Conservation (phyloP, 2,797 vertebrate species). For the Periophthalmus magnuspinnatus region DNA sequence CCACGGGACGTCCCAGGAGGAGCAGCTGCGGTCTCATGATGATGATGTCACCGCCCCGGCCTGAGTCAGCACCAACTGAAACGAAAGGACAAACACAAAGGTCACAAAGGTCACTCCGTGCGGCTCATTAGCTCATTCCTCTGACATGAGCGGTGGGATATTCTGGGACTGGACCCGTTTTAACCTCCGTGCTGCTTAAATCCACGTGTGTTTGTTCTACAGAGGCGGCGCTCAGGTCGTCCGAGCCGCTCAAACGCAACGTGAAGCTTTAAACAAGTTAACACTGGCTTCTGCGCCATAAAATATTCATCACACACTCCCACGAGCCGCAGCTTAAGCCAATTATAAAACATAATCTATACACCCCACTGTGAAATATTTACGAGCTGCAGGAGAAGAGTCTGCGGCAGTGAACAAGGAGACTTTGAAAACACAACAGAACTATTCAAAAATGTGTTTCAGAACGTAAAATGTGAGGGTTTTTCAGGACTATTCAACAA, state of each 20-base stretch:
- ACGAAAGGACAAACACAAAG: constrained; percentile 44
- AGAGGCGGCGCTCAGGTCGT: not conserved
- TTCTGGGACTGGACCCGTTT: not conserved
- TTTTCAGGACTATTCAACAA: not conserved
- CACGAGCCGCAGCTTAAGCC: not conserved
- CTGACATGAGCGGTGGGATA: not conserved
- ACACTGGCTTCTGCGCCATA: not conserved
- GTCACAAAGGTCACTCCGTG: constrained; percentile 27
- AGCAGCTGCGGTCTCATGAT: constrained; percentile 41
- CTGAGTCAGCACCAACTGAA: constrained; percentile 43
- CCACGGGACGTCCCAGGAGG: constrained; percentile 4
- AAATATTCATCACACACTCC: not conserved
- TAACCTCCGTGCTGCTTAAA: no score
- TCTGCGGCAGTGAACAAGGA: not conserved
- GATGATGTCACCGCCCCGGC: constrained; percentile 46
- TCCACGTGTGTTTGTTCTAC: no score
- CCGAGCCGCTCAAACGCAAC: not conserved
- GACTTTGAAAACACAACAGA: not conserved
- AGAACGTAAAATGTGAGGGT: not conserved
- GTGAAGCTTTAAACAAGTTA: not conserved
- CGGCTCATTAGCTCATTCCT: not conserved
- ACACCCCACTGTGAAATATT: not conserved
- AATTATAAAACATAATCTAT: not conserved
- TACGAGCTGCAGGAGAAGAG: not conserved
- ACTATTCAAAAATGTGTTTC: not conserved